Evolutionary conservation across 2,113 vertebrate genomes (phyloP).

Genomic region (Hypocryptadius cinnamomeus): DNA sequence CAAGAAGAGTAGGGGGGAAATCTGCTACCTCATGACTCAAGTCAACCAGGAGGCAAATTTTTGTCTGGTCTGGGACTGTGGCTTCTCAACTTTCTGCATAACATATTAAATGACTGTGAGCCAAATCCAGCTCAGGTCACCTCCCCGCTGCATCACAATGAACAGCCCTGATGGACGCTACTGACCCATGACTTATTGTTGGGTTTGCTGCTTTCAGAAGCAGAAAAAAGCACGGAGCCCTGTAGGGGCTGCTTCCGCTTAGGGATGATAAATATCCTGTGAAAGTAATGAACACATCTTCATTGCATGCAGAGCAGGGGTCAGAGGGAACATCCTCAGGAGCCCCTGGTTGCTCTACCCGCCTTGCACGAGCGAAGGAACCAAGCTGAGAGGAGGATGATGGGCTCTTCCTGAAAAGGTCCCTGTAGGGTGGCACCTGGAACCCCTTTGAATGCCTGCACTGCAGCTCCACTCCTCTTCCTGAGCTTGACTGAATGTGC

Average conservation of each 20-base stretch:
- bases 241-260: not conserved
- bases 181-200: not conserved
- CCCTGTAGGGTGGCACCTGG: not conserved
- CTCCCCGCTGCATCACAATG: fast-evolving
- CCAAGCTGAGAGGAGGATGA: not conserved
- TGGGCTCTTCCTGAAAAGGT: not conserved
- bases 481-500: not conserved
- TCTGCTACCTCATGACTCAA: not conserved
- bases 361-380: fast-evolving
- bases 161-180: not conserved
- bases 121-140: not conserved
- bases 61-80: not conserved
- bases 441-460: not conserved
- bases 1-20: fast-evolving
- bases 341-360: not conserved
- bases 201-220: not conserved
- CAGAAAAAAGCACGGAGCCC: not conserved
- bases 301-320: not conserved
- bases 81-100: not conserved
- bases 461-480: not conserved
- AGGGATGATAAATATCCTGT: not conserved
- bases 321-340: not conserved
- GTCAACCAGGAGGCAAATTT: not conserved
- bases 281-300: not conserved
- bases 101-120: not conserved